Evolutionary conservation across 1,140 invertebrate genomes (phyloP).

Genomic region (Panagrolaimus sp.): DNA sequence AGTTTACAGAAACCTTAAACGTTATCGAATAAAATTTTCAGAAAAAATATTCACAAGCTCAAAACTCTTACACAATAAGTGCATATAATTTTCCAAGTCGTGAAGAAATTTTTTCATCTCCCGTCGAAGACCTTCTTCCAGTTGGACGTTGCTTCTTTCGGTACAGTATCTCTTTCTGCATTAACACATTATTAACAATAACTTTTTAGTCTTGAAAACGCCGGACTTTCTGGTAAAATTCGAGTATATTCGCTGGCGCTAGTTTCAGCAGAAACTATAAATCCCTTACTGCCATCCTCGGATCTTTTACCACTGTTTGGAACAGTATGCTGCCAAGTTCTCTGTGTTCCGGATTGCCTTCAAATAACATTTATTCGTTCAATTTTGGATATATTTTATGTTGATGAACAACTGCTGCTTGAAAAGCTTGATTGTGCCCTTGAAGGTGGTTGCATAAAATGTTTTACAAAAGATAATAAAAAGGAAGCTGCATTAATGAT

Average conservation of each 20-base stretch:
- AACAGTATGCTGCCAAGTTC: conserved; percentile 4
- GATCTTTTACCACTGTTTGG: background rate
- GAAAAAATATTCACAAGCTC: conserved; percentile 8
- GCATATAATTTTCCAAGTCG: conserved; percentile 7
- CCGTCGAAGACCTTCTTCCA: background rate
- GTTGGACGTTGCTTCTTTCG: conserved; percentile 6
- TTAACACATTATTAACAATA: no score
- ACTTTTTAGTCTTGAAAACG: background rate
- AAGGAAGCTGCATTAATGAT: background rate
- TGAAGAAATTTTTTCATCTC: conserved; percentile 5
- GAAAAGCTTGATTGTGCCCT: background rate
- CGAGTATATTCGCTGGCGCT: background rate
- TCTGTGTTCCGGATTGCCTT: background rate
- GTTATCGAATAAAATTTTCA: no score
- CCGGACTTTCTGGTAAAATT: background rate
- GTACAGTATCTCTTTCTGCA: no score
- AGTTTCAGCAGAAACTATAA: background rate
- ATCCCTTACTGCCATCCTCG: background rate
- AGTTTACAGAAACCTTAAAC: no score
- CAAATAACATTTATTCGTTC: background rate
- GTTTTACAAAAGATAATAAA: background rate
- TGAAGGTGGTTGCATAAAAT: conserved; percentile 4
- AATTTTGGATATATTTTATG: conserved; percentile 5
- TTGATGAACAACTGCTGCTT: background rate
- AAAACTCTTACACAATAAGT: background rate